Base-by-base conservation (phyloP, 1,140 invertebrate genomes). In the Sycobia sp. region DNA sequence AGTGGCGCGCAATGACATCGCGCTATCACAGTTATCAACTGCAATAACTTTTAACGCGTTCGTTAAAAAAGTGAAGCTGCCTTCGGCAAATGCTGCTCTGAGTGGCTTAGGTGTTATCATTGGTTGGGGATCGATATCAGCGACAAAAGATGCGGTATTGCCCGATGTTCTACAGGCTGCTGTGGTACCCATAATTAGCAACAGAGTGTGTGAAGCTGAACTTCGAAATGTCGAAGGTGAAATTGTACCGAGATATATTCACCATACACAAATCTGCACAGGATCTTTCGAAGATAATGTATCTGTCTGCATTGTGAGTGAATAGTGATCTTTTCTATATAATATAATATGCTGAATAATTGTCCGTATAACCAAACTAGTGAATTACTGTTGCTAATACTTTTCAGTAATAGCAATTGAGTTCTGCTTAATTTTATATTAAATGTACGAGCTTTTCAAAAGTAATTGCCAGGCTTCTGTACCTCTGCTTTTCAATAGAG, bases 241-340 rank as follows among this genome's bases (percentile, higher is more conserved):
- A n/a, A n/a, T n/a, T n/a, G n/a, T n/a, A n/a, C n/a, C n/a, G n/a
- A n/a, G n/a, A n/a, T n/a, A n/a, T n/a, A n/a, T n/a, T n/a, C n/a
- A n/a, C 7, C 11, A 54, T 5, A 76, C 77, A 20, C 85, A 89
- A 60, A 71, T 89, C 18, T 90, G 88, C 74, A 86, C 86, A 13
- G 84, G 84, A 25, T 86, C 87, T 2, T 66, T 85, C 3, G 73
- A 77, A 29, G 83, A 85, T 14, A 84, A 84, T 43, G 75, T 80
- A 23, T 83, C 84, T 23, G 86, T 86, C 9, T 89, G 88, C 75
- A 85, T 77, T 62, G 76, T 78, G 65, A 77, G 72, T 70, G 25
- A n/a, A n/a, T n/a, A n/a, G n/a, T n/a, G n/a, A n/a, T n/a, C n/a
- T n/a, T n/a, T n/a, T n/a, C n/a, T n/a, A n/a, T n/a, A n/a, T n/a